Evolutionary conservation across 92 coral and sea anemone species (phyloP).

Genomic region (Ricordea florida): DNA sequence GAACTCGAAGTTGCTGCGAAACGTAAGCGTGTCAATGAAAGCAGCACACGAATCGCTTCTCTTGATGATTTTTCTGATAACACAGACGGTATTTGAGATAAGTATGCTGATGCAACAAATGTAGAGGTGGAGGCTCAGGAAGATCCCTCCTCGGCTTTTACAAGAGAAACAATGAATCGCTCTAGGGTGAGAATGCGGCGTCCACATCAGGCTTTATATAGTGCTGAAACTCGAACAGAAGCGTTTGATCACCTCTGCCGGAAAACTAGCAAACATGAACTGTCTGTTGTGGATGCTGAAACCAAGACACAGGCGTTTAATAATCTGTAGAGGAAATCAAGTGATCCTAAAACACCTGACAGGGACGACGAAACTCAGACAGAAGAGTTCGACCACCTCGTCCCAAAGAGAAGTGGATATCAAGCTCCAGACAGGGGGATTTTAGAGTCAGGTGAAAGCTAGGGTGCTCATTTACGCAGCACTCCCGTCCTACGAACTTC

Average conservation of each 20-base stretch:
- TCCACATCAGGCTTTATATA: too few species aligned
- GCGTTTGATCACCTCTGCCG: too few species aligned
- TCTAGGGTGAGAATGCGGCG: not conserved
- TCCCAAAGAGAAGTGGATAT: too few species aligned
- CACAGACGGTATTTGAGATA: not conserved
- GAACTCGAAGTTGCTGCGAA: not conserved
- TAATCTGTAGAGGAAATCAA: too few species aligned
- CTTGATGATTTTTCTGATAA: not conserved
- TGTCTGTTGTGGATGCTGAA: too few species aligned
- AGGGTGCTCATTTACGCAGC: constrained; percentile 10
- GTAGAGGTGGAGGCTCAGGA: constrained; percentile 1
- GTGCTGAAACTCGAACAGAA: too few species aligned
- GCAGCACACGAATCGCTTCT: not conserved
- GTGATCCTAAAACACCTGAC: too few species aligned
- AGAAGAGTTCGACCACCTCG: too few species aligned
- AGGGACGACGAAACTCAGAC: too few species aligned
- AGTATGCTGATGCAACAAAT: constrained; percentile 18
- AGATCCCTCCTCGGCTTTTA: not conserved
- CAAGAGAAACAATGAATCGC: constrained; percentile 1
- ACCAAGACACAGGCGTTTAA: too few species aligned
- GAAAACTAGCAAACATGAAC: too few species aligned
- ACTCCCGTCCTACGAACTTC: constrained; percentile 3
- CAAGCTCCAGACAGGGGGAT: not conserved
- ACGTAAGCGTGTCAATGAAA: constrained; percentile 1
- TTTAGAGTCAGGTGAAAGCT: constrained; percentile 3